Base-by-base conservation (phyloP, 2,888 invertebrate genomes). In the Mongoloraphidia duomilia region DNA sequence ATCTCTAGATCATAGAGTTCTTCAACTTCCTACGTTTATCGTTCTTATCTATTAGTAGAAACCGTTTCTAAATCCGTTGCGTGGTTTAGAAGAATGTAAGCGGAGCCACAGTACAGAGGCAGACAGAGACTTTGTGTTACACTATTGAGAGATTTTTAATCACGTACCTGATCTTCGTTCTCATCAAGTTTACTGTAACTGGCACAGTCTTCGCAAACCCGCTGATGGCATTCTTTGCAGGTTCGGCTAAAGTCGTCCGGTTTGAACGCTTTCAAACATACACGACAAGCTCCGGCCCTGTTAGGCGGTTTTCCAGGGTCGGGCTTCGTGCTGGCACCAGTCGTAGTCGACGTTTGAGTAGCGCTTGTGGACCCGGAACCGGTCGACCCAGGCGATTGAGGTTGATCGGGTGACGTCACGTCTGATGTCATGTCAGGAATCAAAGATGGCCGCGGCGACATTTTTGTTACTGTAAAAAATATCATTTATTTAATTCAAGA, bases 181-280 rank as follows among this genome's bases (percentile, higher is more conserved):
- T 86, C 84, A 53, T 84, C 81, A 50, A 84, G 76, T 61, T 88
- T 87, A 57, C 90, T 90, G 67, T 92, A 92, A 47, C 89, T 90
- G 56, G 91, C 90, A 65, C 92, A 92, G 69, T 92, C 92, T 67
- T 92, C 92, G 67, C 92, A 92, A 46, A 92, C 89, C 57, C 87
- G 80, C 63, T 90, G 88, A 61, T 88, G 84, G 68, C 92, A 93
- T 69, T 90, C 91, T 61, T 82, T 84, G 70, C 92, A 93, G 46
- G 82, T 85, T 66, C 86, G 82, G 66, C 82, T 88, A 65, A 84
- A 86, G 66, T 92, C 92, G 52, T 89, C 88, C 0, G 86, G 87
- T 62, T 87, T 87, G 65, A 93, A 81, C 50, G 87, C 86, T 68
- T 92, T 92, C 56, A 90, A 74, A 65, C 91, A 91, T 33, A 91